Percentiles rank a stretch among this genome's conserved stretches.
Conservation (phyloP, 2,888 invertebrate species). For the Cerastis leucographa region DNA sequence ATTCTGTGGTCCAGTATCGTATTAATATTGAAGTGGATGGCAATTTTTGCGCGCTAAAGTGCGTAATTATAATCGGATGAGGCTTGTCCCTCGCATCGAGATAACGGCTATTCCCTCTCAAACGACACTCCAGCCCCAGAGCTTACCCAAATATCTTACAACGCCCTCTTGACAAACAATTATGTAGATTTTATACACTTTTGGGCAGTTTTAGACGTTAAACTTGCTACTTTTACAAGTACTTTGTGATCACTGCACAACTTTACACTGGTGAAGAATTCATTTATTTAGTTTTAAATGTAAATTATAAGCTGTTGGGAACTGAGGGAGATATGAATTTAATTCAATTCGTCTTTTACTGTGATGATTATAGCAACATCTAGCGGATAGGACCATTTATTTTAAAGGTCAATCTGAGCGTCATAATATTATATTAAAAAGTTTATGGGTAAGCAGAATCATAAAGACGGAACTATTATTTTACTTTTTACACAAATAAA, state of each 20-base stretch:
- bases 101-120: conserved; percentile 53
- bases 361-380: not conserved
- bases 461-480: not conserved
- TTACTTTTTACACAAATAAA: not conserved
- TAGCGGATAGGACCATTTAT: not conserved
- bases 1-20: conserved; percentile 10
- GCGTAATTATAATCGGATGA: conserved; percentile 62
- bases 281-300: conserved; percentile 55
- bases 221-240: conserved; percentile 54
- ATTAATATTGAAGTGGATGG: conserved; percentile 47
- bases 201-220: conserved; percentile 53
- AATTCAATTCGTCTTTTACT: conserved; percentile 5
- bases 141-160: conserved; percentile 64
- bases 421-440: not conserved
- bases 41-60: conserved; percentile 51
- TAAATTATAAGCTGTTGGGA: conserved; percentile 19
- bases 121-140: conserved; percentile 52
- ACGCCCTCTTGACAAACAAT: conserved; percentile 67
- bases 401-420: not conserved
- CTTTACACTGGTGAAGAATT: conserved; percentile 59
- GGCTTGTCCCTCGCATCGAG: conserved; percentile 56
- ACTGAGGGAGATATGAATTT: conserved; percentile 15
- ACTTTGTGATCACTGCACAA: conserved; percentile 48
- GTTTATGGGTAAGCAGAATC: not conserved
- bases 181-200: conserved; percentile 69